Percentiles rank a stretch among this genome's conserved stretches.
These are phyloP conservation scores for Eristalinus sepulchralis DNA, from an alignment of 2,888 invertebrate species.

Conservation along the genomic window DNA sequence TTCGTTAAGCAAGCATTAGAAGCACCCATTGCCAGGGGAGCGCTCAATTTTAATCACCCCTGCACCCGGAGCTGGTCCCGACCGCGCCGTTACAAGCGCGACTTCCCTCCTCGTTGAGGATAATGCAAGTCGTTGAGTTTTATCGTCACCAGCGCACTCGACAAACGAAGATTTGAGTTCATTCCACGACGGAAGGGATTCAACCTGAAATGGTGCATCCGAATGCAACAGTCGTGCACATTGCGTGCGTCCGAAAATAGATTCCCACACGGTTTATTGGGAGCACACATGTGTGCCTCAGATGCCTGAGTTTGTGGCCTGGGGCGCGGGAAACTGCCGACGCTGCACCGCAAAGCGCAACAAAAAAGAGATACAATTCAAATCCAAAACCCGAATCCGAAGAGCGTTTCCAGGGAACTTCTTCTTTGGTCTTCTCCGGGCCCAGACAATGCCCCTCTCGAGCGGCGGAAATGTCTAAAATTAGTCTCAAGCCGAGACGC, in stretches of 20 bases:
- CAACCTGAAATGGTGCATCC: not conserved
- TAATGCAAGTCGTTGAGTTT: slow-evolving; percentile 46
- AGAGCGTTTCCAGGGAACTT: slow-evolving; percentile 42
- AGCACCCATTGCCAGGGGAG: slow-evolving; percentile 47
- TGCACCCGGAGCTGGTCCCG: not conserved
- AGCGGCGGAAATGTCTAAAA: slow-evolving; percentile 56
- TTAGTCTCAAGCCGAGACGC: slow-evolving; percentile 20
- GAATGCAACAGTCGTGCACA: not conserved
- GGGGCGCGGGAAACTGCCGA: not conserved
- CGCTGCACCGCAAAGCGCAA: not conserved
- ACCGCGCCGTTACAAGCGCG: slow-evolving; percentile 9
- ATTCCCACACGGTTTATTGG: slow-evolving; percentile 28
- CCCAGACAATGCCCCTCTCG: slow-evolving; percentile 40
- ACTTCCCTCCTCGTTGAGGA: slow-evolving; percentile 31
- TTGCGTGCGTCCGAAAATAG: slow-evolving; percentile 49
- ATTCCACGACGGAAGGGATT: not conserved
- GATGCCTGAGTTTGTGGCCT: slow-evolving; percentile 39
- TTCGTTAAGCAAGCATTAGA: slow-evolving; percentile 33
- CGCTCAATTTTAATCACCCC: slow-evolving; percentile 60
- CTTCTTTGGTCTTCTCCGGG: slow-evolving; percentile 3
- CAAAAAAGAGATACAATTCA: not conserved
- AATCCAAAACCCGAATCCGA: not conserved
- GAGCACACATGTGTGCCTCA: slow-evolving; percentile 58
- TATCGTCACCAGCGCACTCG: slow-evolving; percentile 1
- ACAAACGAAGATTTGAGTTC: not conserved